Base-by-base conservation (phyloP, 1,140 invertebrate genomes). In the Brachionus plicatilis region DNA sequence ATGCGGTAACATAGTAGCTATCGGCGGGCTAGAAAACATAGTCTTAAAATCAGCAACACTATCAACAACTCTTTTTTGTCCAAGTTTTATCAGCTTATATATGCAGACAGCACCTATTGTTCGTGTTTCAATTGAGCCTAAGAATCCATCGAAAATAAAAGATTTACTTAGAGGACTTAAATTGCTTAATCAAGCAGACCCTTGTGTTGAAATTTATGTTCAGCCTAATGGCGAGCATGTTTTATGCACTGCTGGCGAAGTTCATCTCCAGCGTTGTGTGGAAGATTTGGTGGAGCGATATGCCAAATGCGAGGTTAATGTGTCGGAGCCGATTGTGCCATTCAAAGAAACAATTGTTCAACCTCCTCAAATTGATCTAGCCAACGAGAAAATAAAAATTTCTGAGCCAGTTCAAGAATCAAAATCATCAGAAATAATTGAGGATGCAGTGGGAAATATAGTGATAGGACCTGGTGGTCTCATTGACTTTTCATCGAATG, bases 211-310 rank as follows among this genome's bases (percentile, higher is more conserved):
- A 88, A 94, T 97, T 3, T 90, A 94, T 7, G 91, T 97, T 11
- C 95, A 97, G 90, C 94, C 97, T 87, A 96, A 93, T 8, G 98
- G 98, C 0, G 96, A 99, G 89, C 93, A 97, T 88, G 94, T 99
- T 1, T 91, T 99, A n/a, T 92, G 95, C 3, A 98, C 97, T 0
- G 94, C 96, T 8, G 98, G 98, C 0, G 96, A 99, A 91, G 95
- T 99, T 7, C 98, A 99, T 91, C 91, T 99, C 45, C 94, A 98
- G 88, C 93, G 96, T 86, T 99, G 98, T 91, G 87, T 96, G 1
- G 93, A 94, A 86, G 95, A 97, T 91, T 90, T 99, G 9, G 88
- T 87, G 85, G 89, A 93, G 86, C 92, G 93, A 86, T 97, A 95
- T 90, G 95, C 95, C 0, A 95, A 95, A 88, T 92, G 97, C 83